These are phyloP conservation scores for Druon quercuslanigerum DNA, from an alignment of 1,140 invertebrate species.

Conservation along the genomic window DNA sequence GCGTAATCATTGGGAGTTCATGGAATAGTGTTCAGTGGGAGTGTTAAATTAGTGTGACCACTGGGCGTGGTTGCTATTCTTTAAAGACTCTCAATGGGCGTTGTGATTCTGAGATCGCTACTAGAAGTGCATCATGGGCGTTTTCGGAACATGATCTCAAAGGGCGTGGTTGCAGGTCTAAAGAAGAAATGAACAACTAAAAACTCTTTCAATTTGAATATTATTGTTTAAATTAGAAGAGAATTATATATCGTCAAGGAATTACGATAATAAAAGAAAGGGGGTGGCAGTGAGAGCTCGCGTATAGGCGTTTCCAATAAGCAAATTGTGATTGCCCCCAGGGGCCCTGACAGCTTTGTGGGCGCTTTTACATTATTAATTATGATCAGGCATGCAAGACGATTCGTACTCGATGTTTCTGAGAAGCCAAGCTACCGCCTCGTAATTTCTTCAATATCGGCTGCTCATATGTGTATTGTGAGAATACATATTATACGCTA, in stretches of 20 bases:
- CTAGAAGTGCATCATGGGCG: too few relatives aligned
- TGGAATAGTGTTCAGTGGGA: too few relatives aligned
- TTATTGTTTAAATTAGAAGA: background rate
- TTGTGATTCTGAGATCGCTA: too few relatives aligned
- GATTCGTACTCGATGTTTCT: slow-evolving; percentile 55
- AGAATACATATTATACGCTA: slow-evolving; percentile 40
- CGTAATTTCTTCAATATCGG: slow-evolving; percentile 59
- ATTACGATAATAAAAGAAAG: slow-evolving; percentile 36
- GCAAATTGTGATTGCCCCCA: slow-evolving; percentile 57
- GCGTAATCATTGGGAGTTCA: too few relatives aligned
- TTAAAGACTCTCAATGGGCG: too few relatives aligned
- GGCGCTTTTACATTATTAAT: slow-evolving; percentile 71
- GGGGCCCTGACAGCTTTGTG: slow-evolving; percentile 69
- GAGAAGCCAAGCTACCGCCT: slow-evolving; percentile 52
- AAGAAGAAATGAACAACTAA: too few relatives aligned
- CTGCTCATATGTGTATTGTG: slow-evolving; percentile 50
- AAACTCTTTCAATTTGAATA: too few relatives aligned
- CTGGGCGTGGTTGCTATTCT: too few relatives aligned
- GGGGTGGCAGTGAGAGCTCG: slow-evolving; percentile 42
- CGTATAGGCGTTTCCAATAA: slow-evolving; percentile 54
- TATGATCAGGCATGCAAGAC: slow-evolving; percentile 74
- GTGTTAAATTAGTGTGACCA: too few relatives aligned
- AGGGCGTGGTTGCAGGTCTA: too few relatives aligned
- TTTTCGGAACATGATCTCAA: too few relatives aligned
- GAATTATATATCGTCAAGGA: slow-evolving; percentile 35